Conservation (phyloP, 2,888 invertebrate species). For the Digitonthophagus gazella region DNA sequence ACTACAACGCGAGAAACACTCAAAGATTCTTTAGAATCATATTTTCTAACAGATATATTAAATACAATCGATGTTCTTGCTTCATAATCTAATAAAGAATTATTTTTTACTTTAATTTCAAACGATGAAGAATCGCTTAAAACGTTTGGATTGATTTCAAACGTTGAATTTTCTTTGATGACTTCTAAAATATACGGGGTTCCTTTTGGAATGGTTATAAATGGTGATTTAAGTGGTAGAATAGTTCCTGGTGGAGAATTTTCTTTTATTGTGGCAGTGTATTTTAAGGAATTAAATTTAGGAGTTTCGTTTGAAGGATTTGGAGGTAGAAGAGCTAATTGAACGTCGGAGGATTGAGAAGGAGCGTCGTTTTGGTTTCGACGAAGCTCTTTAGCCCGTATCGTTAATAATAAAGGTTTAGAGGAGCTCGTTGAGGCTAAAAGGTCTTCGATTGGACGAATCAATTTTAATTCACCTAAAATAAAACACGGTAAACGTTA, state of each 20-base stretch:
- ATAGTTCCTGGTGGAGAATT: constrained; percentile 80
- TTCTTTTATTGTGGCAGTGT: constrained; percentile 74
- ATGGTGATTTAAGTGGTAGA: constrained; percentile 49
- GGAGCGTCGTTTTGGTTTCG: constrained; percentile 64
- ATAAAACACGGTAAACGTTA: constrained; percentile 31
- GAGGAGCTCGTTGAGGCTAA: constrained; percentile 78
- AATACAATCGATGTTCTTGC: constrained; percentile 67
- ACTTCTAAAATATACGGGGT: constrained; percentile 78
- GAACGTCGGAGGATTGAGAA: constrained; percentile 78
- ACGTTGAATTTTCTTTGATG: constrained; percentile 80
- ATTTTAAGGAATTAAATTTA: constrained; percentile 53
- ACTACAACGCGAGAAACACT: constrained; percentile 74
- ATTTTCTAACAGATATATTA: constrained; percentile 76
- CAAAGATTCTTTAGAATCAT: constrained; percentile 68
- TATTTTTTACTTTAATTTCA: constrained; percentile 79
- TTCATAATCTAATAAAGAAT: constrained; percentile 82
- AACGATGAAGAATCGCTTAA: constrained; percentile 78
- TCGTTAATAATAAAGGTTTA: constrained; percentile 78
- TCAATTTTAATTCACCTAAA: constrained; percentile 67
- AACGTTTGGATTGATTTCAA: constrained; percentile 82
- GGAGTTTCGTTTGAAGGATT: constrained; percentile 43
- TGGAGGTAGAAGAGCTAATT: constrained; percentile 73
- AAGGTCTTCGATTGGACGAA: constrained; percentile 74
- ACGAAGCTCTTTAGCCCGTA: constrained; percentile 83
- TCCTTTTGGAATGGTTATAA: constrained; percentile 44